phyloP scores from a whole-genome alignment of 2,797 vertebrate species.

The Parotocinclus haroldoi region DNA sequence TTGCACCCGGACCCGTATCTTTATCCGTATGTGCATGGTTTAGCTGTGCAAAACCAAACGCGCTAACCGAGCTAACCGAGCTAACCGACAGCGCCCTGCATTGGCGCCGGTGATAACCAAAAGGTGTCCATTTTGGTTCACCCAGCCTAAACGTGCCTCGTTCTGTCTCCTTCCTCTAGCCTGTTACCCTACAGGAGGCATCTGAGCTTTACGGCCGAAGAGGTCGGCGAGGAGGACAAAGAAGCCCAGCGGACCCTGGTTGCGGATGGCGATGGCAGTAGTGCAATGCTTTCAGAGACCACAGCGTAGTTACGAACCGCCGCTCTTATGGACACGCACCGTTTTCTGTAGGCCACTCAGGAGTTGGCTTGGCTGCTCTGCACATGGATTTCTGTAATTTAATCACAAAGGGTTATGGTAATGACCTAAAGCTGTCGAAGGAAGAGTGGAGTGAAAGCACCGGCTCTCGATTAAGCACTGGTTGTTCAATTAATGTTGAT shows the following conservation, averaged over 20 bases:
- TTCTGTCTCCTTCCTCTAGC: constrained; percentile 61
- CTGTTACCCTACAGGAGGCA: constrained; percentile 74
- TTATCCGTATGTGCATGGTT: too few species aligned
- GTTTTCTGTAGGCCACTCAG: neutral
- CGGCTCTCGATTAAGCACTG: neutral
- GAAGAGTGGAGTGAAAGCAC: neutral
- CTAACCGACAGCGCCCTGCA: too few species aligned
- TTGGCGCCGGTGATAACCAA: too few species aligned
- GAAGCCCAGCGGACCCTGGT: constrained; percentile 50
- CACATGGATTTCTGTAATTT: constrained; percentile 10
- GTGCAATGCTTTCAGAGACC: constrained; percentile 67
- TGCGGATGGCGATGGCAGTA: constrained; percentile 74
- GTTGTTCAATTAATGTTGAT: neutral
- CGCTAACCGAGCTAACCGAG: too few species aligned
- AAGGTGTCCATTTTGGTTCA: neutral
- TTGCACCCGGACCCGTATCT: too few species aligned
- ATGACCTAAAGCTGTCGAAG: neutral
- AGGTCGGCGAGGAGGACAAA: constrained; percentile 65
- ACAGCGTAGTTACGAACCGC: constrained; percentile 62
- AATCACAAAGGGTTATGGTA: constrained; percentile 11
- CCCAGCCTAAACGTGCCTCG: neutral
- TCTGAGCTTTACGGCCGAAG: constrained; percentile 75
- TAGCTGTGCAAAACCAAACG: too few species aligned
- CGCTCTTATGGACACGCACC: constrained; percentile 23
- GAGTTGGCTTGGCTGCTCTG: neutral